Percentiles rank a stretch among this genome's conserved stretches.
These are phyloP conservation scores for Paracentrotus lividus DNA, from an alignment of 53 echinoderm and acorn worm genomes.

Conservation along the genomic window DNA sequence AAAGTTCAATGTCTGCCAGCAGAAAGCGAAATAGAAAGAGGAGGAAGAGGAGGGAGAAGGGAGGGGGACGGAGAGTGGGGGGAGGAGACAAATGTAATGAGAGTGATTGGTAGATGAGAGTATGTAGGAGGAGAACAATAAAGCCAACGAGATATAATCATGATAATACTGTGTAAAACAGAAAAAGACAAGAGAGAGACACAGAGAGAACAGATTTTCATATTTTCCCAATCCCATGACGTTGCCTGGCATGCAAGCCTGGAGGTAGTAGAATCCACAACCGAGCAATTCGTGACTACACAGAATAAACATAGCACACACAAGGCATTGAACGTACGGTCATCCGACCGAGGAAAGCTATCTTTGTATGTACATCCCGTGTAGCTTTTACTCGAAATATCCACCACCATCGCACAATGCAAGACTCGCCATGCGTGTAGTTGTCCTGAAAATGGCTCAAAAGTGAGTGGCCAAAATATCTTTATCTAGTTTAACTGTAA, in stretches of 20 bases:
- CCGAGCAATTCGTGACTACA: neutral
- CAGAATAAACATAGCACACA: neutral
- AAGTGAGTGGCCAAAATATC: neutral
- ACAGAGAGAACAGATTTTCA: no score
- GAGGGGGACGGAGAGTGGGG: neutral
- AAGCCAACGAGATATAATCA: no score
- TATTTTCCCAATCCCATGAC: neutral
- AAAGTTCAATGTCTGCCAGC: constrained; percentile 29
- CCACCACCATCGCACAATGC: neutral
- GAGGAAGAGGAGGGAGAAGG: neutral
- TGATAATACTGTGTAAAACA: no score
- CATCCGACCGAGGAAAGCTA: constrained; percentile 17
- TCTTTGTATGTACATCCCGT: neutral
- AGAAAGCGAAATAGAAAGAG: neutral
- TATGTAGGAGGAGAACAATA: no score
- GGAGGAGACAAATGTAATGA: no score
- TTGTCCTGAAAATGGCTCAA: neutral
- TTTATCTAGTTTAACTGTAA: neutral
- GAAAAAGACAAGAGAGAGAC: neutral
- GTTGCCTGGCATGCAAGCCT: neutral
- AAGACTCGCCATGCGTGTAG: neutral
- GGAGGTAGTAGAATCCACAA: neutral
- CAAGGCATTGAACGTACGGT: constrained; percentile 54
- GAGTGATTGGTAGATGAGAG: no score
- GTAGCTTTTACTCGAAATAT: neutral